Base-by-base conservation (phyloP, 2,888 invertebrate genomes). In the Cyaniris semiargus region DNA sequence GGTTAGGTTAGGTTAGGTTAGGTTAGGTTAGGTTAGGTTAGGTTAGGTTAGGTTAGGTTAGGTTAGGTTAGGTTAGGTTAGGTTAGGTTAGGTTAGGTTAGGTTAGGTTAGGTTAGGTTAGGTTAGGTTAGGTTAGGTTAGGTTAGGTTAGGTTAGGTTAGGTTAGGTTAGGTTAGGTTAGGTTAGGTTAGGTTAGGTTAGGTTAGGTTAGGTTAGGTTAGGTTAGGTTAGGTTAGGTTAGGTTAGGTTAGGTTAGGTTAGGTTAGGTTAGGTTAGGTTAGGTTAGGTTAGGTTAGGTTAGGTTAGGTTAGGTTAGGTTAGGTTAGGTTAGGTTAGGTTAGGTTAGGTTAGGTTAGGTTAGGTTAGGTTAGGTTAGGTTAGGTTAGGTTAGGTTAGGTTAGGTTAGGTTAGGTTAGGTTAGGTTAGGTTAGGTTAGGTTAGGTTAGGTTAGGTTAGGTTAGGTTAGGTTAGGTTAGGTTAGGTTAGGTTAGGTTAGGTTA, bases 21-120 rank as follows among this genome's bases (percentile, higher is more conserved):
- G 79, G 79, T 79, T 79, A 79, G 79, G 79, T 79, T 79, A 79
- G 78, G 78, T 79, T 79, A 79, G 79, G 79, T 77, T 79, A 77
- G 79, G 79, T 77, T 79, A 79, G 77, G 77, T 76, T 70, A 76
- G 76, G 76, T 70, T 70, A 70, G 76, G 70, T 66, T 76, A 76
- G 76, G 71, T 38, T 34, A 34, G 71, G 71, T 34, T 34, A 71
- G 71, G 71, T 58, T 76, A 38, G 70, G 70, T 70, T 70, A 70
- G 70, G 75, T 72, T 77, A 77, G 77, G 77, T 77, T 77, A 77
- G 77, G 77, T 77, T 77, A 77, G 77, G 77, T 77, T 77, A 77
- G 77, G 77, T 75, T 77, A 77, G 77, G 78, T 78, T 78, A 75
- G 78, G 78, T 75, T 78, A 75, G 78, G 78, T 78, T 78, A 75